Conservation (phyloP, 2,113 vertebrate genomes). For the Perca fluviatilis region DNA sequence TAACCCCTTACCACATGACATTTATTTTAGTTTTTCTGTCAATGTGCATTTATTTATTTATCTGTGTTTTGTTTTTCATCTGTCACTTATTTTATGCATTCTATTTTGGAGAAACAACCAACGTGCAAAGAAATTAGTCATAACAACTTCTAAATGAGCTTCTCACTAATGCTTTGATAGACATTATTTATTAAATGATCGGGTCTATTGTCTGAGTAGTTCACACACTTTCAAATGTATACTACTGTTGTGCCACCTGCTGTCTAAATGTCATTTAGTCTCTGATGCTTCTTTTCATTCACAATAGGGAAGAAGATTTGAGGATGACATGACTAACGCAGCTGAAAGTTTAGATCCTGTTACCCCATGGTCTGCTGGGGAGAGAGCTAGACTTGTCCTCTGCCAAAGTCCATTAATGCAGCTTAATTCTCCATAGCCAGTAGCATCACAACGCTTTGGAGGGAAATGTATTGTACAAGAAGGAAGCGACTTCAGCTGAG, state of each 20-base stretch:
- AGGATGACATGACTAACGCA: slow-evolving; percentile 77
- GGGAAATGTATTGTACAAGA: slow-evolving; percentile 84
- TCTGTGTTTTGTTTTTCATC: background rate
- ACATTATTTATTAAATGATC: background rate
- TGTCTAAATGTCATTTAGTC: slow-evolving; percentile 33
- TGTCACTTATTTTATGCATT: background rate
- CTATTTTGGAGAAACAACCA: background rate
- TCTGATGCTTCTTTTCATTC: slow-evolving; percentile 29
- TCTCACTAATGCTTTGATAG: background rate
- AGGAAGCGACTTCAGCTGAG: slow-evolving; percentile 87
- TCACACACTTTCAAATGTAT: background rate
- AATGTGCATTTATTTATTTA: background rate
- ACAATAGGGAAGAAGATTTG: slow-evolving; percentile 38
- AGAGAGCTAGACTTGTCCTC: slow-evolving; percentile 47
- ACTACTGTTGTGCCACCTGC: background rate
- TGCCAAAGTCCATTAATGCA: slow-evolving; percentile 57
- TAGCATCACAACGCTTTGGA: slow-evolving; percentile 28
- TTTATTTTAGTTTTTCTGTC: background rate
- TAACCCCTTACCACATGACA: background rate
- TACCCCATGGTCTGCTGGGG: slow-evolving; percentile 63
- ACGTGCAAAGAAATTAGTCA: background rate
- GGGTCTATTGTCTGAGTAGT: background rate
- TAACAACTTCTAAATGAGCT: background rate
- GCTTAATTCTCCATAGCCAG: slow-evolving; percentile 58
- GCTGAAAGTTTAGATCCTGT: slow-evolving; percentile 41